Base-by-base conservation (phyloP, 1,140 invertebrate species). In the Venustaconcha ellipsiformis region DNA sequence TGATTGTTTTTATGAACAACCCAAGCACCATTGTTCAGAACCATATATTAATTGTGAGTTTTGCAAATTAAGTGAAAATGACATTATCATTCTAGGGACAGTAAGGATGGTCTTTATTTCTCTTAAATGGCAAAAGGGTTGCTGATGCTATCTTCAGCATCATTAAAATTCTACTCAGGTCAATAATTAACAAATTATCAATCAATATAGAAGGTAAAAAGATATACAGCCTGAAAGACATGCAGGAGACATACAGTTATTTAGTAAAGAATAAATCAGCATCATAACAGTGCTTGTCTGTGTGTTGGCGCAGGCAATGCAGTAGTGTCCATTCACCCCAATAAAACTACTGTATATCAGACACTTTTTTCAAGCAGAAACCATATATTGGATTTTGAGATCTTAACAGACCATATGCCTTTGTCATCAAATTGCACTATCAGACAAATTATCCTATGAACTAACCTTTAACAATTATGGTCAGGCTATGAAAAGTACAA, bases 371-470 rank as follows among this genome's bases (percentile, higher is more conserved):
- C 23, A 55, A 63, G 68, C 1, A 65, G 73, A 70, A 72, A 68
- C 62, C 68, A 56, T 60, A 79, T 79, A 0, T 65, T 79, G 37
- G 74, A 79, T 55, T 76, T 79, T 67, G 70, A 76, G 64, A 13
- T 79, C 18, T 67, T 75, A 67, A 70, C 64, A 66, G 70, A 55
- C 18, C 74, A 76, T 59, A 70, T 57, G 20, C 76, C 76, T 18
- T 79, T 79, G 76, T 69, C 76, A 79, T 68, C 78, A 75, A 65
- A 17, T 57, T 48, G 37, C 37, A 48, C 37, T 48, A 6, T 48
- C 37, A 48, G 37, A 48, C 6, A 48, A 5, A 37, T 37, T 37
- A 37, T 37, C 37, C 37, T 37, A 37, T 37, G 37, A 37, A 69
- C 30, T 78, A 18, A 74, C 71, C 13, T 80, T 80, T 48, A 76